These are phyloP conservation scores for Nothura maculosa DNA, from an alignment of 2,797 vertebrate genomes.

Conservation along the genomic window DNA sequence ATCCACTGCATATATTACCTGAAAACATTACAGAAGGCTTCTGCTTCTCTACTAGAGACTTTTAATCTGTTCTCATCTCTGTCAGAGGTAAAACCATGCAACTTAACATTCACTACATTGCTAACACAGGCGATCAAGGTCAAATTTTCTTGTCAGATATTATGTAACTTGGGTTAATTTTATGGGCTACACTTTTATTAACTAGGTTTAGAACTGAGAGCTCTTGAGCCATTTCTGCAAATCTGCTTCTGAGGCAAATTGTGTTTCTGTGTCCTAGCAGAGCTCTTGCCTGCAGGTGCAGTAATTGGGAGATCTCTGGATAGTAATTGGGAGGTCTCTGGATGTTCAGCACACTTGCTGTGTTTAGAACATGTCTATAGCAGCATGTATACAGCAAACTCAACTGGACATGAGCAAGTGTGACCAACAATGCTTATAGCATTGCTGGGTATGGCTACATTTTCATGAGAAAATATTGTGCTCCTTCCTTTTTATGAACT, in stretches of 20 bases:
- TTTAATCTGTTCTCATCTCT: not conserved
- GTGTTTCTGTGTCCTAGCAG: not conserved
- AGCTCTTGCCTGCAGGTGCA: not conserved
- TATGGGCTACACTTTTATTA: not conserved
- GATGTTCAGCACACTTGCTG: accelerated
- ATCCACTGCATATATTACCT: not conserved
- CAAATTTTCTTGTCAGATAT: not conserved
- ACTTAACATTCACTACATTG: not conserved
- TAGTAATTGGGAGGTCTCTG: not conserved
- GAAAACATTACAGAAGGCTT: not conserved
- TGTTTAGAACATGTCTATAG: not conserved
- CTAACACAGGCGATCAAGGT: not conserved
- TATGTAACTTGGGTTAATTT: not conserved
- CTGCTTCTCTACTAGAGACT: not conserved
- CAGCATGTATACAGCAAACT: not conserved
- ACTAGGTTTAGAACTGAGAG: not conserved
- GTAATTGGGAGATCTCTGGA: not conserved
- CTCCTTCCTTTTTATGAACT: not conserved
- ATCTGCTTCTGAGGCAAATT: not conserved
- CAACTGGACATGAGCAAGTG: not conserved
- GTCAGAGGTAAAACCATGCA: not conserved
- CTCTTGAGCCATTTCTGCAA: not conserved
- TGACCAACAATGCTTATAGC: not conserved
- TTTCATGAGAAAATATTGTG: not conserved
- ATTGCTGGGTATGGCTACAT: not conserved